These are phyloP conservation scores for Molossus alvarezi DNA, from an alignment of 2,797 vertebrate genomes.

Conservation along the genomic window DNA sequence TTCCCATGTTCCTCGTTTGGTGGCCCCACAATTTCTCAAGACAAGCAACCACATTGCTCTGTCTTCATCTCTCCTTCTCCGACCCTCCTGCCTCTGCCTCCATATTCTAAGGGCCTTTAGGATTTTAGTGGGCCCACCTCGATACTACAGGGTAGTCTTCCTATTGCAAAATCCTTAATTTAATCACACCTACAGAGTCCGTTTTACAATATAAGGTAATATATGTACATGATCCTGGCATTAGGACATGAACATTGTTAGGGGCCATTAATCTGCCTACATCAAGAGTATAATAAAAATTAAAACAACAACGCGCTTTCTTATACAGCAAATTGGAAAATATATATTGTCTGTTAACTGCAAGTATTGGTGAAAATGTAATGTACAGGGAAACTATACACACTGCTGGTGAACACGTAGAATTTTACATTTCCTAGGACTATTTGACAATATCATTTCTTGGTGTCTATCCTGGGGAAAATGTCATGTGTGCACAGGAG, in stretches of 20 bases:
- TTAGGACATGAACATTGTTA: not conserved
- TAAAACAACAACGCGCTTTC: not conserved
- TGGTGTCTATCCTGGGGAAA: not conserved
- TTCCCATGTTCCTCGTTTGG: not conserved
- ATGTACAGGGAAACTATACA: not conserved
- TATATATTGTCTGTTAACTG: not conserved
- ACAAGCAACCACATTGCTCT: not conserved
- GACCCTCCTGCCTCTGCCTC: not conserved
- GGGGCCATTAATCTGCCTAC: not conserved
- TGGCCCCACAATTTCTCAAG: not conserved
- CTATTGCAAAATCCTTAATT: not conserved
- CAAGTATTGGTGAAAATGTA: not conserved
- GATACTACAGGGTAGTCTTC: not conserved
- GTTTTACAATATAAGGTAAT: not conserved
- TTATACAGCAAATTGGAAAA: not conserved
- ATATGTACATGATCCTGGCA: not conserved
- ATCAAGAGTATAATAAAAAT: not conserved
- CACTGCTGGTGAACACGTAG: not conserved
- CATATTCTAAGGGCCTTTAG: not conserved
- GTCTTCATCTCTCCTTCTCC: not conserved
- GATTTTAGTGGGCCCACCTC: not conserved
- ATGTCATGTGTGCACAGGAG: not conserved
- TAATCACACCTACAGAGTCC: not conserved
- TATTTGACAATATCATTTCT: not conserved
- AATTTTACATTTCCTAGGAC: not conserved